Evolutionary conservation across 1,140 invertebrate species (phyloP), one percentile per base, ranked within the genome.

Genomic region (Drosophila nigromelanica): DNA sequence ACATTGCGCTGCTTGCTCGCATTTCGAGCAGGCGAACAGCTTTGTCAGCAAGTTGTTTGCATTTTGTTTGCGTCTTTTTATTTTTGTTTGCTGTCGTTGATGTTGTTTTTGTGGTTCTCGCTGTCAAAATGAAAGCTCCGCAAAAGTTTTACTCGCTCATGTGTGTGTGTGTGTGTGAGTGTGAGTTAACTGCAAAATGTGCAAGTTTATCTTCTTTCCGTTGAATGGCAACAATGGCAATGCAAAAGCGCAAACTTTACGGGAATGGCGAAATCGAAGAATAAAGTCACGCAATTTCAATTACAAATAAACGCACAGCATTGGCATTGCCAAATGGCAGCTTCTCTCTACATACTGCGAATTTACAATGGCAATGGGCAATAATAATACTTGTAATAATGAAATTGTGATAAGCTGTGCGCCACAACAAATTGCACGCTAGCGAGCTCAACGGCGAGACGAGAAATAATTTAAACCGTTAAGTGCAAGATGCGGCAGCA

Each of bases 241-340:
- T 62, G 58, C 27, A 51, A 61, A 64, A 52, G 48, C 48, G 39
- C 33, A 47, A 18, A 56, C n/a, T 56, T 45, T 37, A 47, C 33
- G 61, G 43, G 42, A 64, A 73, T 73, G 58, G 82, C 63, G 73
- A 82, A 87, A 79, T 82, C 79, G 76, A 87, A 87, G 82, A 82
- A 87, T 87, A 89, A 87, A 87, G 82, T 87, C 82, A 87, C 82
- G 82, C 82, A 89, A 87, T 87, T 87, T 87, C 82, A 87, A 87
- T 87, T 87, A 87, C 83, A 87, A 82, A 74, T 76, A 78, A 78
- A 74, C 74, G 70, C 67, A 73, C 61, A 24, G 45, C 54, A 55
- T 33, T 45, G 21, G 63, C 58, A 69, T 63, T 81, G 78, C 55
- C 64, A 43, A 71, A 48, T 43, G 64, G 27, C 47, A 39, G 21